Evolutionary conservation across 2,888 invertebrate genomes (phyloP).

Genomic region (Saturnia pavonia): DNA sequence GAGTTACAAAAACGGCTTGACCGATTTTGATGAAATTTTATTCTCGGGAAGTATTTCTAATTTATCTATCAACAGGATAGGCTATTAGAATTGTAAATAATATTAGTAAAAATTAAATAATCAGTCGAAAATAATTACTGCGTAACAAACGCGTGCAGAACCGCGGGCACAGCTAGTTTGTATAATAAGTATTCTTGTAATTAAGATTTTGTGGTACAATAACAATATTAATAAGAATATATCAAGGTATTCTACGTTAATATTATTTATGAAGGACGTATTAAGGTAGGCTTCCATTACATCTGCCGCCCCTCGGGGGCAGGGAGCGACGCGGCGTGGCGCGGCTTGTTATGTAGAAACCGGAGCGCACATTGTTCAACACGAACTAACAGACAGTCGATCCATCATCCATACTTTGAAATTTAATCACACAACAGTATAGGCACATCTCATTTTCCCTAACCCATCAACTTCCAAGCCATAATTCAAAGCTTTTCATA

Average conservation of each 20-base stretch:
- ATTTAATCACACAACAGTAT: conserved; percentile 21
- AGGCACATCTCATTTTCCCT: conserved; percentile 22
- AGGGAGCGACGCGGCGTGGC: not conserved
- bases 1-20: too few species aligned
- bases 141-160: too few species aligned
- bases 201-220: too few species aligned
- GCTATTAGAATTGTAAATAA: too few species aligned
- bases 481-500: conserved; percentile 26
- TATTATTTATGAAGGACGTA: not conserved
- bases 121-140: too few species aligned
- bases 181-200: too few species aligned
- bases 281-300: not conserved
- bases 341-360: not conserved
- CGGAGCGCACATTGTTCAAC: conserved; percentile 4
- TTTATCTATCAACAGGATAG: too few species aligned
- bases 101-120: too few species aligned
- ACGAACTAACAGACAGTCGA: conserved; percentile 12
- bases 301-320: not conserved
- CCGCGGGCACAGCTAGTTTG: too few species aligned
- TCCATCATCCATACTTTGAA: conserved; percentile 18
- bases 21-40: too few species aligned
- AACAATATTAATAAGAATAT: not conserved
- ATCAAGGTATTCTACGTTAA: not conserved
- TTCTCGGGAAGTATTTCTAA: too few species aligned
- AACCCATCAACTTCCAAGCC: conserved; percentile 22